phyloP scores from a whole-genome alignment of 2,113 vertebrate genomes.

The Platichthys flesus region DNA sequence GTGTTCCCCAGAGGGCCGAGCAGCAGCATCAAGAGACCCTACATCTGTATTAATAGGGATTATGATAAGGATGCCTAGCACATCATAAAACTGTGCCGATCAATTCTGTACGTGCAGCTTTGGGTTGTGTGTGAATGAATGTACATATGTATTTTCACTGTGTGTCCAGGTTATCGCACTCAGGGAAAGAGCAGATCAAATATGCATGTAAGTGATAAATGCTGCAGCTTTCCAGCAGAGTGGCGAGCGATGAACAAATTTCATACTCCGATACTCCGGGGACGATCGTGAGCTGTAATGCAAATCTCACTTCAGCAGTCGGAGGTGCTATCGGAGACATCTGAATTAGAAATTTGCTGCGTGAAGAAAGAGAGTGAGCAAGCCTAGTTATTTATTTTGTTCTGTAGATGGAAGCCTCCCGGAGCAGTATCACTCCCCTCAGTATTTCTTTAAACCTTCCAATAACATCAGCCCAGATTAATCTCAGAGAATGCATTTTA shows the following conservation, averaged over 20 bases:
- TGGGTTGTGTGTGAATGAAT: conserved; percentile 3
- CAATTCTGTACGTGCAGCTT: conserved; percentile 41
- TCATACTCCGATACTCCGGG: conserved; percentile 39
- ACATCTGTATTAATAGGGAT: conserved; percentile 71
- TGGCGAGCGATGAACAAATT: conserved; percentile 43
- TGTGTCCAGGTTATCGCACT: conserved; percentile 20
- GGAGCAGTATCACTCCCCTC: conserved; percentile 42
- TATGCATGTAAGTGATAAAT: conserved; percentile 60
- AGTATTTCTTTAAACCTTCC: conserved; percentile 44
- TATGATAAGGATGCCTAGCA: conserved; percentile 56
- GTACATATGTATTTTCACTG: conserved; percentile 12
- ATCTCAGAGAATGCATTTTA: conserved; percentile 65
- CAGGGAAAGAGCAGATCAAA: conserved; percentile 51
- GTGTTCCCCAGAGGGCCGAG: conserved; percentile 56
- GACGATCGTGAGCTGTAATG: conserved; percentile 17
- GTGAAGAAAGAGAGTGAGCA: conserved; percentile 22
- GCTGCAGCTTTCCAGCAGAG: conserved; percentile 35
- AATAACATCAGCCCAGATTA: conserved; percentile 64
- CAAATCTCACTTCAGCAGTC: conserved; percentile 42
- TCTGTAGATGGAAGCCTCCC: conserved; percentile 51
- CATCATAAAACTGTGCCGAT: conserved; percentile 58
- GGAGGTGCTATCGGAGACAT: conserved; percentile 37
- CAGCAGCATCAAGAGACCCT: conserved; percentile 39
- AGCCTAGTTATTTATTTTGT: conserved; percentile 48
- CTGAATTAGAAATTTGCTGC: conserved; percentile 31